Evolutionary conservation across 2,888 invertebrate species (phyloP).

Genomic region (Eustalomyia histrio): DNA sequence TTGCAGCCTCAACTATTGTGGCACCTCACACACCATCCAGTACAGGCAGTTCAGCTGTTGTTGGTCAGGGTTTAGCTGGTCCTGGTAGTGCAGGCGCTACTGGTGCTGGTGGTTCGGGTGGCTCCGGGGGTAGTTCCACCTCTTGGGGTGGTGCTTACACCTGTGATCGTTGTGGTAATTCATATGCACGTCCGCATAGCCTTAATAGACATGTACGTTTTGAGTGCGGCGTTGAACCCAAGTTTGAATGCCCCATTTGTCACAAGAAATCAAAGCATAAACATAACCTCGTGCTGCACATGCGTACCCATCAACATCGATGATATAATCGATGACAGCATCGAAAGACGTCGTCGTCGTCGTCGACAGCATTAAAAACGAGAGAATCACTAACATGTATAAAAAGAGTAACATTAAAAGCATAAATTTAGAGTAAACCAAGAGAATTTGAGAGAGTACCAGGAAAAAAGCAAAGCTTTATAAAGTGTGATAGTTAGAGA

Average conservation of each 20-base stretch:
- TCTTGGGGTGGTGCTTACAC: conserved; percentile 78
- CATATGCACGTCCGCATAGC: conserved; percentile 82
- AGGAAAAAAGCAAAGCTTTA: conserved; percentile 2
- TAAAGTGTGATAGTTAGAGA: background rate
- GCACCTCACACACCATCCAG: conserved; percentile 62
- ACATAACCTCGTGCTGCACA: conserved; percentile 80
- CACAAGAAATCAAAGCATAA: conserved; percentile 82
- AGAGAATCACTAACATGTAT: conserved; percentile 41
- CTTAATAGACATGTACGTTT: conserved; percentile 82
- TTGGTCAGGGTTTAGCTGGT: conserved; percentile 52
- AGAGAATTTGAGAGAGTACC: background rate
- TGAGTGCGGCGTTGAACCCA: conserved; percentile 83
- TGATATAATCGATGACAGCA: conserved; percentile 77
- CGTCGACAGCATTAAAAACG: conserved; percentile 47
- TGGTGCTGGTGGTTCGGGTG: conserved; percentile 63
- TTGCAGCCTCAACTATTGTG: conserved; percentile 65
- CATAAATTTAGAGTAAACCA: conserved; percentile 32
- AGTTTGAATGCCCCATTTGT: conserved; percentile 83
- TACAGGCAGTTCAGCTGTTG: conserved; percentile 55
- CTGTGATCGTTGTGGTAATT: conserved; percentile 82
- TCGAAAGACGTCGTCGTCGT: background rate
- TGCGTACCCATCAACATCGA: conserved; percentile 80
- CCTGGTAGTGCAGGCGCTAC: conserved; percentile 63
- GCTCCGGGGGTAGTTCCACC: conserved; percentile 65
- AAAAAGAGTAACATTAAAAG: conserved; percentile 51